A percentile compares a stretch with the other conserved stretches of the same genome.
Conservation (phyloP, 2,888 invertebrate species). For the Drosophila pegasa region DNA sequence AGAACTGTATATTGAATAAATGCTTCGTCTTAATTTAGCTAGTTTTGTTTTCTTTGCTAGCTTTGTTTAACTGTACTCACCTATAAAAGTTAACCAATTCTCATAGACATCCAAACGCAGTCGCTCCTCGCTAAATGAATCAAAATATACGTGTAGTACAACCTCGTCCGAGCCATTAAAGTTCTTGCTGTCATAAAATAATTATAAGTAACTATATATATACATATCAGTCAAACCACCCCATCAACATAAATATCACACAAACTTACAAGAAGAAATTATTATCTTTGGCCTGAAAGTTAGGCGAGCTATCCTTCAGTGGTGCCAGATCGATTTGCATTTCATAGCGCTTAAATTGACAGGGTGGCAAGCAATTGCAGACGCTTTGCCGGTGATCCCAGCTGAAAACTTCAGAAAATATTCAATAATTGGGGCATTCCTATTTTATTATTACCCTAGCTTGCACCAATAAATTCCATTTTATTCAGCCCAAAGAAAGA, state of each 20-base stretch:
- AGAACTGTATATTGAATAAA: no score
- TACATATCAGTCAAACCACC: background rate
- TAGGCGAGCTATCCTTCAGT: conserved; percentile 6
- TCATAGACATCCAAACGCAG: conserved; percentile 88
- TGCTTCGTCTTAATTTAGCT: no score
- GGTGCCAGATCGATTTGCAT: conserved; percentile 48
- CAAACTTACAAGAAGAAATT: conserved; percentile 77
- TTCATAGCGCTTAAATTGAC: conserved; percentile 87
- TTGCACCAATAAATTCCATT: no score
- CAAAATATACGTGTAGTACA: conserved; percentile 88
- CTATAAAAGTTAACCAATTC: conserved; percentile 89
- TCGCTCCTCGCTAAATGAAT: conserved; percentile 88
- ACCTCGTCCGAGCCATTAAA: conserved; percentile 85
- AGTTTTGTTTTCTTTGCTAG: background rate
- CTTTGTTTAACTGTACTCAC: conserved; percentile 82
- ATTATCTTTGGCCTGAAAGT: conserved; percentile 5
- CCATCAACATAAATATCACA: no score
- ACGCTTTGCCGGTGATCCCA: conserved; percentile 35
- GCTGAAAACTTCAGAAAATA: conserved; percentile 5
- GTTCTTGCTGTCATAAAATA: conserved; percentile 45
- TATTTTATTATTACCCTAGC: no score
- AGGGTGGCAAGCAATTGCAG: conserved; percentile 86
- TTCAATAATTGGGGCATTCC: background rate
- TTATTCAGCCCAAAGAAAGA: no score
- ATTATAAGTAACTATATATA: background rate